Conservation (phyloP, 2,888 invertebrate genomes). For the Aethes cnicana region DNA sequence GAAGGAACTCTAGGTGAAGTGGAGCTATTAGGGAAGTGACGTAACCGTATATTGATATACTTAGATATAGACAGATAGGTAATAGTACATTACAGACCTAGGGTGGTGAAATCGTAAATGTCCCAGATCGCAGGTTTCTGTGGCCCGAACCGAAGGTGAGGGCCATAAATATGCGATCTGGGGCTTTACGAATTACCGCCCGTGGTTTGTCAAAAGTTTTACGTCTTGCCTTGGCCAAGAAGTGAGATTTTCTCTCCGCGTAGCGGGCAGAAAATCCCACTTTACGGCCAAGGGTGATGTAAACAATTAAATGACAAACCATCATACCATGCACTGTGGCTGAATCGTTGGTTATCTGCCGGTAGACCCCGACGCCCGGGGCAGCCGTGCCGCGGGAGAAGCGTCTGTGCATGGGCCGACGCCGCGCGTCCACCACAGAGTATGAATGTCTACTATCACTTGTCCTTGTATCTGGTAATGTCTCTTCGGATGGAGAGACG, state of each 20-base stretch:
- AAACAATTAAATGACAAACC: neutral
- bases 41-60: too few relatives aligned
- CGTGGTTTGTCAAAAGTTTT: too few relatives aligned
- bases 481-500: constrained; percentile 57
- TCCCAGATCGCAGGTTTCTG: too few relatives aligned
- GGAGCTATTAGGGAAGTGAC: constrained; percentile 8
- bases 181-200: too few relatives aligned
- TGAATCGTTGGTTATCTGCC: constrained; percentile 65
- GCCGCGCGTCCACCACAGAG: constrained; percentile 63
- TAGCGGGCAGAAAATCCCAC: too few relatives aligned
- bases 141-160: too few relatives aligned
- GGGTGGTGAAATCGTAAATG: neutral
- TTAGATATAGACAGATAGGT: too few relatives aligned
- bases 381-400: constrained; percentile 56
- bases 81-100: too few relatives aligned
- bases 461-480: constrained; percentile 41
- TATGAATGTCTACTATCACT: constrained; percentile 66
- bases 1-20: neutral
- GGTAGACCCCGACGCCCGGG: constrained; percentile 69
- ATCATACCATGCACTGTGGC: constrained; percentile 49
- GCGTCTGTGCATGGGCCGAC: constrained; percentile 54
- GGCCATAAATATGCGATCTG: too few relatives aligned
- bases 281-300: too few relatives aligned
- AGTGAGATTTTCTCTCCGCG: too few relatives aligned
- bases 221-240: too few relatives aligned